Evolutionary conservation across 2,113 vertebrate species (phyloP), one percentile per base, ranked within the genome.

Genomic region (Austrofundulus limnaeus): DNA sequence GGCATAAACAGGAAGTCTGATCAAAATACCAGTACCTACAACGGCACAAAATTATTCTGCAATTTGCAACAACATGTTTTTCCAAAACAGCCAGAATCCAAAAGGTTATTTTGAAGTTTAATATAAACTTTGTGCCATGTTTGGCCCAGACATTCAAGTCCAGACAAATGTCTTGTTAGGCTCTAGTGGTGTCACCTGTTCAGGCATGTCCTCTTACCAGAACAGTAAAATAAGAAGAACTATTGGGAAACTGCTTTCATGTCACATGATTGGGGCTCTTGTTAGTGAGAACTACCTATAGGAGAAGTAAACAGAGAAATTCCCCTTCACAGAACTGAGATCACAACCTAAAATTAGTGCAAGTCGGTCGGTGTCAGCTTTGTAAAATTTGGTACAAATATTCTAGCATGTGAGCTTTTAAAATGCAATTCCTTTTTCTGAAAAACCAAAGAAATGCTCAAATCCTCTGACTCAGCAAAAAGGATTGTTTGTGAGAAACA

Each of bases 231-330:
- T 6, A 23, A 42, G 24, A 39, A 23, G 11, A 51, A 17, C 45
- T 54, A 20, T 37, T 37, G 25, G 20, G 24, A 50, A 55, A 74
- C 23, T 37, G n/a, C 45, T 58, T 59, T 53, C 8, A 19, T 7
- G 41, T 61, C 74, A 78, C 55, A 70, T 75, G 78, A 75, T n/a
- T 2, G 20, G 67, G n/a, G 17, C 2, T 12, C 12, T 15, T n/a
- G n/a, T n/a, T n/a, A n/a, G n/a, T 0, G 3, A 39, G 43, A 61
- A 34, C 20, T 28, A 28, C 39, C 34, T 37, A 73, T 41, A 39
- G 25, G 0, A 11, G 50, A 68, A 64, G n/a, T 3, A 11, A 52
- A 61, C 49, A 0, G 25, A 20, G 51, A 42, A 34, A 8, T 42
- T 15, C 45, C 23, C n/a, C 17, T 0, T 60, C 45, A 20, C 17